Conservation (phyloP, 2,888 invertebrate genomes). For the Hirtodrosophila cameraria region DNA sequence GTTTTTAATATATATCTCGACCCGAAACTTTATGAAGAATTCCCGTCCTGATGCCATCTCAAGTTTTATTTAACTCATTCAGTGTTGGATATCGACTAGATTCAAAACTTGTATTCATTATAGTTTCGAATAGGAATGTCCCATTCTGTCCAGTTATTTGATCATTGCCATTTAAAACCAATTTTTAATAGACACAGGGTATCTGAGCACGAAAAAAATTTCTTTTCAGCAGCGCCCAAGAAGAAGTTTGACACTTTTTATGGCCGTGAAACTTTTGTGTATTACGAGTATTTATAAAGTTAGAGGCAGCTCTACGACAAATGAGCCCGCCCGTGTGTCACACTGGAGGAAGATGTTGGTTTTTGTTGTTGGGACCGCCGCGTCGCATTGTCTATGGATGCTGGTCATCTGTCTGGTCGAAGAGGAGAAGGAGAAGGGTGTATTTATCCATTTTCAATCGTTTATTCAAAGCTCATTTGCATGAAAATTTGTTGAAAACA, state of each 20-base stretch:
- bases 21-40: too few species aligned
- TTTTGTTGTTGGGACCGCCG: constrained; percentile 55
- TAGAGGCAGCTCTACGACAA: constrained; percentile 59
- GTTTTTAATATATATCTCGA: too few species aligned
- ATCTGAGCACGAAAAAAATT: constrained; percentile 44
- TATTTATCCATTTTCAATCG: constrained; percentile 8
- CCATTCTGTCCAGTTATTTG: too few species aligned
- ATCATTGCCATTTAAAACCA: too few species aligned
- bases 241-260: constrained; percentile 73
- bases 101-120: too few species aligned
- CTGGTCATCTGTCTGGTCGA: constrained; percentile 72
- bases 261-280: constrained; percentile 55
- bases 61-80: too few species aligned
- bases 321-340: constrained; percentile 72
- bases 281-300: constrained; percentile 47
- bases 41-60: too few species aligned
- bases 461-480: constrained; percentile 60
- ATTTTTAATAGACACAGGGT: constrained; percentile 14
- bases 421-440: constrained; percentile 1
- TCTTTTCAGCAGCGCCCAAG: constrained; percentile 59
- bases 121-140: too few species aligned
- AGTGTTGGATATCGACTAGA: too few species aligned
- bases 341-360: not conserved
- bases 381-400: constrained; percentile 74
- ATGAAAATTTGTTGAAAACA: constrained; percentile 74